Evolutionary conservation across 2,888 invertebrate genomes (phyloP).

Genomic region (Bruchidius siliquastri): DNA sequence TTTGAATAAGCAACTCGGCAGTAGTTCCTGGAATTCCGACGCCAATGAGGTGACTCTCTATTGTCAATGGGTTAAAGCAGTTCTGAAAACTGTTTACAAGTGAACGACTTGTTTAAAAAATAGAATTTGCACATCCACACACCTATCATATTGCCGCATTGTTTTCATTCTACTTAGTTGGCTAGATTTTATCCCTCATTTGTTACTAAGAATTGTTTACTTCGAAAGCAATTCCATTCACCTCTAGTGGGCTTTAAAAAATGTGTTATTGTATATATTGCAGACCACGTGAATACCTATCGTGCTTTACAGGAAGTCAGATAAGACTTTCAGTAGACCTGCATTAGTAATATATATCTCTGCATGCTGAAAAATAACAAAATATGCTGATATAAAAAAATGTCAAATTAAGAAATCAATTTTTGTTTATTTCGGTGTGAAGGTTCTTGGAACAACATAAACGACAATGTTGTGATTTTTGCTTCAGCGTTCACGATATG

Average conservation of each 20-base stretch:
- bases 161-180: background rate
- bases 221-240: background rate
- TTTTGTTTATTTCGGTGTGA: too few species aligned
- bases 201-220: background rate
- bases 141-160: background rate
- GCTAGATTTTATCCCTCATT: background rate
- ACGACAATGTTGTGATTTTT: too few species aligned
- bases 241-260: background rate
- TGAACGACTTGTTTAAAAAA: background rate
- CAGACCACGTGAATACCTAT: background rate
- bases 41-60: background rate
- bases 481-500: too few species aligned
- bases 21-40: too few species aligned
- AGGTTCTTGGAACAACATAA: too few species aligned
- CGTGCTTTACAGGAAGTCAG: background rate
- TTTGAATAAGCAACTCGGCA: too few species aligned
- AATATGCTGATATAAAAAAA: too few species aligned
- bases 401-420: too few species aligned
- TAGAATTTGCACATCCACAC: background rate
- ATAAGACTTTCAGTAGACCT: background rate
- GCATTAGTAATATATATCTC: background rate
- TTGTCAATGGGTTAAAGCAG: background rate
- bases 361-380: too few species aligned
- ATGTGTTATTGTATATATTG: background rate
- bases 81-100: background rate